Evolutionary conservation across 2,888 invertebrate species (phyloP).

Genomic region (Protophormia terraenovae): DNA sequence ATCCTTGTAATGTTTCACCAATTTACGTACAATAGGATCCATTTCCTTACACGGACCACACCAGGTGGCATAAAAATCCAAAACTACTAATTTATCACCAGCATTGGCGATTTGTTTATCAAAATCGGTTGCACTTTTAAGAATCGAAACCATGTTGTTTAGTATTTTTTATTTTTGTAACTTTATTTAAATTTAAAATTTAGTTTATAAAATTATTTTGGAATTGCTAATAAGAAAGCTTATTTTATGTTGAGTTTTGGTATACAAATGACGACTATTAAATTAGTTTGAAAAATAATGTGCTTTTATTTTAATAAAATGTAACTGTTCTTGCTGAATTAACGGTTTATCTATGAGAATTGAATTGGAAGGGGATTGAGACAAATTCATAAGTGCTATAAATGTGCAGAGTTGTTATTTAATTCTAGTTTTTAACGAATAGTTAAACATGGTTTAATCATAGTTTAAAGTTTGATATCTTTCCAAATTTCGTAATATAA

Average conservation of each 20-base stretch:
- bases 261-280: not conserved
- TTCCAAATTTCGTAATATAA: too few species aligned
- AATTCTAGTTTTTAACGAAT: not conserved
- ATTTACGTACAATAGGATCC: conserved; percentile 57
- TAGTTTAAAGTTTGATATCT: too few species aligned
- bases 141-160: conserved; percentile 75
- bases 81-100: conserved; percentile 89
- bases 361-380: not conserved
- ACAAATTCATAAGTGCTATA: not conserved
- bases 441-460: too few species aligned
- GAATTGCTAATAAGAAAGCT: too few species aligned
- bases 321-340: conserved; percentile 25
- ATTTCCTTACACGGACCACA: conserved; percentile 70
- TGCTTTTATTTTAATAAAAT: not conserved
- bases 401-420: not conserved
- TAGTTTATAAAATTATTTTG: too few species aligned
- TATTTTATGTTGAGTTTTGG: not conserved
- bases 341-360: conserved; percentile 1
- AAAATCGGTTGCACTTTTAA: conserved; percentile 83
- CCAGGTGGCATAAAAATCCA: conserved; percentile 89
- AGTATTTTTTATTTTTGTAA: too few species aligned
- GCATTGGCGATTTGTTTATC: conserved; percentile 86
- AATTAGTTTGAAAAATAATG: not conserved
- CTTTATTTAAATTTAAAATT: too few species aligned
- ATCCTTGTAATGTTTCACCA: conserved; percentile 59